Evolutionary conservation across 2,113 vertebrate species (phyloP), one percentile per base, ranked within the genome.

Genomic region (Lepisosteus oculatus): DNA sequence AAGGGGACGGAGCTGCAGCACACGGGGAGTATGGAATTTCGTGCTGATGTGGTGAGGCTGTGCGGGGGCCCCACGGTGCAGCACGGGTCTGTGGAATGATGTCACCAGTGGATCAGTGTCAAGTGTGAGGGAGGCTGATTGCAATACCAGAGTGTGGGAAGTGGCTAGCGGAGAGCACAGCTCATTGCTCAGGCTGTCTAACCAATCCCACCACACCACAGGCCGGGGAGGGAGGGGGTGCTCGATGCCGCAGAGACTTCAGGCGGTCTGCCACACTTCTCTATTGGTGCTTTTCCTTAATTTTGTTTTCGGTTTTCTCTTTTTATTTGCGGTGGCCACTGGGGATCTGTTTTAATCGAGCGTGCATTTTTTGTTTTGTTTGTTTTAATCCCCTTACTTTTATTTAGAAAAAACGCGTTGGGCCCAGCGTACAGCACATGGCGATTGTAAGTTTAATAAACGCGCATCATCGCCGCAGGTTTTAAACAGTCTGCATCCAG

Each of bases 21-120:
- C 47, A 51, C 5, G 4, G 47, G 47, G 47, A 51, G 47, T 51
- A 5, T 51, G 59, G 59, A 29, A 11, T 61, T 61, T 14, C 59
- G 1, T 61, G 8, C 17, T 14, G 3, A 13, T 61, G 17, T 15
- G 17, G 17, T 61, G 8, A 61, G 59, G 13, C 13, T 41, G 56
- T 61, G 44, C 54, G 41, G 14, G 72, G 65, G 65, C 72, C 44
- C 17, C 72, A 8, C 61, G 14, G 14, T 43, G n/a, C 29, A 69
- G 59, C 45, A 64, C 61, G n/a, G 8, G 47, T 14, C 51, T 65
- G 3, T 51, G 66, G 55, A 41, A 77, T 85, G 82, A 87, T 87
- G 83, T 87, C 85, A 86, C 79, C 82, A 81, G 76, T 77, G 83
- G 88, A 76, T 86, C 78, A 70, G 69, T 79, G 76, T 76, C 67